Evolutionary conservation across 2,888 invertebrate genomes (phyloP).

Genomic region (Andrena trimmerana): DNA sequence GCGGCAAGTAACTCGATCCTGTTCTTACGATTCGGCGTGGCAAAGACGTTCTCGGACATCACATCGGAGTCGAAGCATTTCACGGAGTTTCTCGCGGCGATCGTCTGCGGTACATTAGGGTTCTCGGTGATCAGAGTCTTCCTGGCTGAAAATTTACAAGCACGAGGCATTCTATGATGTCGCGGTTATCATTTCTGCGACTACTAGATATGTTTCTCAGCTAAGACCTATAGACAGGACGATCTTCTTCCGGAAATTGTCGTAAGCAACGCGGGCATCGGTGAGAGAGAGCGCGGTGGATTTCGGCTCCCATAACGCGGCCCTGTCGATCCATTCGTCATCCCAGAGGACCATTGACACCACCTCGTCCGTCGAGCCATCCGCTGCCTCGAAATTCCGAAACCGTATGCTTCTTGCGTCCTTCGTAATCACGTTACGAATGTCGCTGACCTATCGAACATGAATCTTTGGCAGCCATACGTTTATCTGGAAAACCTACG

Average conservation of each 20-base stretch:
- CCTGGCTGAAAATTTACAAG: slow-evolving; percentile 68
- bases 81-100: slow-evolving; percentile 84
- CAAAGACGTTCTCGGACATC: slow-evolving; percentile 74
- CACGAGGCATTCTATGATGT: not conserved
- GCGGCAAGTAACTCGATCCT: not conserved
- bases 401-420: slow-evolving; percentile 87
- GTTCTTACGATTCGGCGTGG: slow-evolving; percentile 80
- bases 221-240: slow-evolving; percentile 61
- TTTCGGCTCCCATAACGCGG: slow-evolving; percentile 89
- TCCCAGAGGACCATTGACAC: slow-evolving; percentile 89
- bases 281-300: slow-evolving; percentile 90
- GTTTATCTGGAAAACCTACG: not conserved
- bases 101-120: slow-evolving; percentile 89
- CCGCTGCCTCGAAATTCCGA: slow-evolving; percentile 88
- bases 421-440: slow-evolving; percentile 88
- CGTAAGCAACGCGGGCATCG: slow-evolving; percentile 88
- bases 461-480: not conserved
- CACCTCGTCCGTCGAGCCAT: slow-evolving; percentile 88
- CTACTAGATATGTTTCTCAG: not conserved
- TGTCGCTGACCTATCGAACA: slow-evolving; percentile 86
- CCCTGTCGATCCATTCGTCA: slow-evolving; percentile 89
- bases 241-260: slow-evolving; percentile 80
- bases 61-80: slow-evolving; percentile 60
- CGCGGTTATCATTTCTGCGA: not conserved
- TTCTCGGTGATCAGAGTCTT: slow-evolving; percentile 90